Evolutionary conservation across 53 echinoderm and acorn worm species (phyloP).

Genomic region (Holothuria scabra): DNA sequence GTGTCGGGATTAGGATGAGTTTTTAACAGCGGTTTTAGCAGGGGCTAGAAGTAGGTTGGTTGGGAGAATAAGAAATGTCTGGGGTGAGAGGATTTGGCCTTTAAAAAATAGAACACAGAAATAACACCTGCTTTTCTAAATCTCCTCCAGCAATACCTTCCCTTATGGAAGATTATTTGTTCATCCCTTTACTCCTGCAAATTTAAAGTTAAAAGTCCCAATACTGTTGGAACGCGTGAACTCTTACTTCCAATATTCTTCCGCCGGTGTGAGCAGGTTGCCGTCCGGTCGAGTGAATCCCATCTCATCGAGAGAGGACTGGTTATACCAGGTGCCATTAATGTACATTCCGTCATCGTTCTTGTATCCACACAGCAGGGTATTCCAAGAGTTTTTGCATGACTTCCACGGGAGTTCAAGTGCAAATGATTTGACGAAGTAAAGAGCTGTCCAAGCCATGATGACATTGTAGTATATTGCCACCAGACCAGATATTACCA

Average conservation of each 20-base stretch:
- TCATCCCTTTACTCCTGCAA: no score
- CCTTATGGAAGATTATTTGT: no score
- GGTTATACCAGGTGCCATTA: conserved; percentile 14
- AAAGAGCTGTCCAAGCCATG: conserved; percentile 89
- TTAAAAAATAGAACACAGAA: no score
- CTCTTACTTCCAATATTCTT: conserved; percentile 88
- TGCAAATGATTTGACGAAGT: conserved; percentile 81
- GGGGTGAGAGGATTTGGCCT: no score
- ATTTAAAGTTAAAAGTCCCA: no score
- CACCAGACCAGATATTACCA: conserved; percentile 87
- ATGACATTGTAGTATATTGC: conserved; percentile 96
- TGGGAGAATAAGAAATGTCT: no score
- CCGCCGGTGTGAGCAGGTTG: conserved; percentile 62
- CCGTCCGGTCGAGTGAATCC: conserved; percentile 21
- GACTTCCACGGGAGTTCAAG: conserved; percentile 79
- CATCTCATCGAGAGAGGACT: neutral
- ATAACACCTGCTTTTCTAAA: no score
- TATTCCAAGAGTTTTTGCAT: conserved; percentile 85
- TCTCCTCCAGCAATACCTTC: no score
- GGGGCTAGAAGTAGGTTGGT: no score
- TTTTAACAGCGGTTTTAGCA: no score
- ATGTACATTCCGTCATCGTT: conserved; percentile 32
- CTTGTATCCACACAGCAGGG: conserved; percentile 60
- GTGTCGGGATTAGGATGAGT: no score
- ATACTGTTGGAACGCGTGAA: neutral